These are phyloP conservation scores for Pangasianodon hypophthalmus DNA, from an alignment of 2,113 vertebrate genomes.

Conservation along the genomic window DNA sequence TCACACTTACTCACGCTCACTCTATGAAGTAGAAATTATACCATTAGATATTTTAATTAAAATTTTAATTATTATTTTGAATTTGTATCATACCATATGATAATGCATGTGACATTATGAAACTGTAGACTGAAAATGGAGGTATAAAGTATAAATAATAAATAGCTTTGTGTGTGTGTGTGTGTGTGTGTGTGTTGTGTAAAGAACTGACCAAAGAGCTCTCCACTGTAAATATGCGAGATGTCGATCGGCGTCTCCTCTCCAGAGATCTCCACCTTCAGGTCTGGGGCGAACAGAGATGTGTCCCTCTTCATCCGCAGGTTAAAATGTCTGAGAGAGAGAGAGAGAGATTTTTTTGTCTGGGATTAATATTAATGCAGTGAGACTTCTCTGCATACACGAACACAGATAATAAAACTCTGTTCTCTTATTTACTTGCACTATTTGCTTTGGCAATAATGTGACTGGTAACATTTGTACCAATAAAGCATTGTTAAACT, in stretches of 20 bases:
- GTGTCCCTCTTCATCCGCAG: constrained; percentile 92
- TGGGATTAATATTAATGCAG: background rate
- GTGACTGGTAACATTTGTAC: background rate
- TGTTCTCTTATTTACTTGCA: background rate
- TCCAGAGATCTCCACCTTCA: constrained; percentile 87
- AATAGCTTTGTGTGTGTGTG: constrained; percentile 9
- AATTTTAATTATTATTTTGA: no score
- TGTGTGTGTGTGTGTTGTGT: background rate
- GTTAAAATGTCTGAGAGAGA: constrained; percentile 84
- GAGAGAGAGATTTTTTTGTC: background rate
- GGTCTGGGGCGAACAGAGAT: constrained; percentile 86
- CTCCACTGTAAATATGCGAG: constrained; percentile 96
- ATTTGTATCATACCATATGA: no score
- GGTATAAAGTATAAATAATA: background rate
- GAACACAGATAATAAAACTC: background rate
- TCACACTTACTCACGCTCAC: no score
- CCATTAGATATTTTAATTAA: no score
- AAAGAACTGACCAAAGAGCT: constrained; percentile 86
- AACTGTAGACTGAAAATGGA: no score
- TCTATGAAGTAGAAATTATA: no score
- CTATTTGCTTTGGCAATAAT: background rate
- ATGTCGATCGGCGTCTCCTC: constrained; percentile 82
- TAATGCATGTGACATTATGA: no score
- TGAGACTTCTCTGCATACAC: background rate
- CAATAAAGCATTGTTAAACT: background rate